These are phyloP conservation scores for Melanostoma mellinum DNA, from an alignment of 2,888 invertebrate genomes.

Conservation along the genomic window DNA sequence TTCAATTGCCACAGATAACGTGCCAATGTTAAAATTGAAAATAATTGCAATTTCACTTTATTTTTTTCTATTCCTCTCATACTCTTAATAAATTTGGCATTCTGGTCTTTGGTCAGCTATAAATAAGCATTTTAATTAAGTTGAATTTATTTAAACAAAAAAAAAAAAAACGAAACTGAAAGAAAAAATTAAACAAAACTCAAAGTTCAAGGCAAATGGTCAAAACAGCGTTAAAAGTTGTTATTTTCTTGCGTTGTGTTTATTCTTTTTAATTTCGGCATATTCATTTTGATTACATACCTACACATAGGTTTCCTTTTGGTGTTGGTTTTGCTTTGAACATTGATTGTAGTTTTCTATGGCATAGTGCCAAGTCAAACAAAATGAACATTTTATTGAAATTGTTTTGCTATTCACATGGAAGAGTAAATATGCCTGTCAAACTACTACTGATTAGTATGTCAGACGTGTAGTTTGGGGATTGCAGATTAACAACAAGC, in stretches of 20 bases:
- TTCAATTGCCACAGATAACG: slow-evolving; percentile 40
- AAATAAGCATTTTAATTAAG: slow-evolving; percentile 17
- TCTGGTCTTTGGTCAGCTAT: not conserved
- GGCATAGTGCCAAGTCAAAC: not conserved
- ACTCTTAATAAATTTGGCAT: slow-evolving; percentile 20
- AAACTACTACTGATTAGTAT: not conserved
- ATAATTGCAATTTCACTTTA: slow-evolving; percentile 10
- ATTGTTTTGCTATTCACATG: slow-evolving; percentile 28
- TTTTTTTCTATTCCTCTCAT: not conserved
- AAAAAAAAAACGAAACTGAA: not conserved
- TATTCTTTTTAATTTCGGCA: not conserved
- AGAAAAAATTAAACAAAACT: not conserved
- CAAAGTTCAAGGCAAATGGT: slow-evolving; percentile 29
- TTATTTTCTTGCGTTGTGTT: not conserved
- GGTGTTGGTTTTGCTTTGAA: slow-evolving; percentile 4
- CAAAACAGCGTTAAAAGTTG: not conserved
- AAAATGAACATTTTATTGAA: slow-evolving; percentile 21
- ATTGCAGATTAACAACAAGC: slow-evolving; percentile 3
- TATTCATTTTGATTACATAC: not conserved
- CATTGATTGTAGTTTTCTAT: not conserved
- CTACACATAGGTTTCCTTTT: not conserved
- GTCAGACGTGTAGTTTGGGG: not conserved
- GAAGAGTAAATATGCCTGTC: slow-evolving; percentile 5
- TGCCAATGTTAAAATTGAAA: slow-evolving; percentile 43
- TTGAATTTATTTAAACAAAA: not conserved